Evolutionary conservation across 2,797 vertebrate species (phyloP).

Genomic region (Poecilia velifera): DNA sequence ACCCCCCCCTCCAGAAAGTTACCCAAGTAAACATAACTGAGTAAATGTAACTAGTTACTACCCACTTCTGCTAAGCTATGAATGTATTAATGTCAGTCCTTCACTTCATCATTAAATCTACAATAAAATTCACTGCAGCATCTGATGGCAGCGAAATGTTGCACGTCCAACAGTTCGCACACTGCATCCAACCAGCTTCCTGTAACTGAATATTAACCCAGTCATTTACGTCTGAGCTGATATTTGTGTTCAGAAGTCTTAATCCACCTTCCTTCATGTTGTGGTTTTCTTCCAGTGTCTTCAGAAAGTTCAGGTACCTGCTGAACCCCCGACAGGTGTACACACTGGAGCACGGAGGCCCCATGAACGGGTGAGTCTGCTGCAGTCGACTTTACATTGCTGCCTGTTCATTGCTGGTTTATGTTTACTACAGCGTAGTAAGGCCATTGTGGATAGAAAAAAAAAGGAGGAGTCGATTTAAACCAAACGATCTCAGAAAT

Average conservation of each 20-base stretch:
- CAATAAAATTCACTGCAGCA: background rate
- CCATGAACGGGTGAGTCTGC: conserved; percentile 85
- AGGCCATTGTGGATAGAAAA: too few relatives aligned
- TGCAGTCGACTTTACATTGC: background rate
- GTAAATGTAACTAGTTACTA: too few relatives aligned
- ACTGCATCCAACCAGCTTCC: background rate
- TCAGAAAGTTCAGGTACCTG: conserved; percentile 94
- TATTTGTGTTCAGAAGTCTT: background rate
- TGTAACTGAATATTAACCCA: background rate
- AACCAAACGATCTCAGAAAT: too few relatives aligned
- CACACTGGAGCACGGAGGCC: conserved; percentile 91
- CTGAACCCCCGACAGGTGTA: conserved; percentile 96
- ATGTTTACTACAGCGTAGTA: too few relatives aligned
- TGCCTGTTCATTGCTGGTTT: background rate
- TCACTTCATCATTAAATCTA: background rate
- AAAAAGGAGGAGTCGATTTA: too few relatives aligned
- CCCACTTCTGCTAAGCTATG: too few relatives aligned
- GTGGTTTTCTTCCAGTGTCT: conserved; percentile 78
- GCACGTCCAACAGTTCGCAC: background rate
- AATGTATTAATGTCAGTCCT: background rate
- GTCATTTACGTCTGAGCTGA: background rate
- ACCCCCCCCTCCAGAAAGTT: too few relatives aligned
- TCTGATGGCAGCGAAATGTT: background rate
- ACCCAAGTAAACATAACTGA: too few relatives aligned
- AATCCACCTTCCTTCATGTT: background rate